Percentiles rank a stretch among this genome's conserved stretches.
phyloP scores from a whole-genome alignment of 2,113 vertebrate genomes.

The Mola mola region DNA sequence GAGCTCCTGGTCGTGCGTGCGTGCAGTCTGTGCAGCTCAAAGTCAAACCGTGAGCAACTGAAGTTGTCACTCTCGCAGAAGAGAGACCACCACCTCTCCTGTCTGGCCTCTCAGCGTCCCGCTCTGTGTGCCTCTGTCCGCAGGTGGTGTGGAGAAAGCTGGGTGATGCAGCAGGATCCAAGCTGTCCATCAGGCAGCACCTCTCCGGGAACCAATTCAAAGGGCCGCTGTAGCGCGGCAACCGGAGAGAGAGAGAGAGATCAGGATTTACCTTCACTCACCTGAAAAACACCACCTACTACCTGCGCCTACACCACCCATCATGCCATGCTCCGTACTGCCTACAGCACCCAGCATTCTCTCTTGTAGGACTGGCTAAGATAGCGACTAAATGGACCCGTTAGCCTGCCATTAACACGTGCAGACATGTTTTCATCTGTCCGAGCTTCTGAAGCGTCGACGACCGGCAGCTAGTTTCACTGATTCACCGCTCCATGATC shows the following conservation, averaged over 20 bases:
- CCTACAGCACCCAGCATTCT: slow-evolving; percentile 48
- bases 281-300: slow-evolving; percentile 44
- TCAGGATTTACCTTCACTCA: slow-evolving; percentile 42
- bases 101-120: slow-evolving; percentile 81
- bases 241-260: slow-evolving; percentile 21
- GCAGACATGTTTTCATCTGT: slow-evolving; percentile 31
- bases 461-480: slow-evolving; percentile 76
- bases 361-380: slow-evolving; percentile 28
- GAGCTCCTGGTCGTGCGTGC: slow-evolving; percentile 16
- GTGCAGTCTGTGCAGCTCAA: slow-evolving; percentile 37
- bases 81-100: slow-evolving; percentile 30
- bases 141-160: slow-evolving; percentile 99
- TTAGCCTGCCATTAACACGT: slow-evolving; percentile 23
- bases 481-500: slow-evolving; percentile 26
- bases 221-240: slow-evolving; percentile 89
- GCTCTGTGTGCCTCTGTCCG: slow-evolving; percentile 48
- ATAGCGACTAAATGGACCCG: slow-evolving; percentile 34
- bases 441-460: slow-evolving; percentile 52
- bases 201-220: slow-evolving; percentile 99
- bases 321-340: slow-evolving; percentile 51
- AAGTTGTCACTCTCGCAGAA: slow-evolving; percentile 51
- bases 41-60: slow-evolving; percentile 59
- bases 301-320: slow-evolving; percentile 54
- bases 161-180: slow-evolving; percentile 94
- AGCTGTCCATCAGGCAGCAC: slow-evolving; percentile 95